These are phyloP conservation scores for Vireo griseus DNA, from an alignment of 2,797 vertebrate genomes.

Conservation along the genomic window DNA sequence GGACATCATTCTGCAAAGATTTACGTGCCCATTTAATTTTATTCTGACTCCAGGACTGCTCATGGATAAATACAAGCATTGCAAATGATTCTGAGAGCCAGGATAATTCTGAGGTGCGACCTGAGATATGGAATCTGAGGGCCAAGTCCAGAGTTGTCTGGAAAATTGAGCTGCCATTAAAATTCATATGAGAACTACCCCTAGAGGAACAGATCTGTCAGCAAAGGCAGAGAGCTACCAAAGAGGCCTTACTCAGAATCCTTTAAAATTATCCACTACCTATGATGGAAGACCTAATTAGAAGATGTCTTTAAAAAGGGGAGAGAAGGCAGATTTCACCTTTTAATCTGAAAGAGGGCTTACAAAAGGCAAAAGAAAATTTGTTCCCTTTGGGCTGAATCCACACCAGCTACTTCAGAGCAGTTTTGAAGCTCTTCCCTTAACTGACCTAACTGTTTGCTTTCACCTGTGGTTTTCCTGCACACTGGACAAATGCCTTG, in stretches of 20 bases:
- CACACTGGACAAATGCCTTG: background rate
- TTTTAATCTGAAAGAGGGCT: rapidly evolving
- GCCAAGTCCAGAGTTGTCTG: background rate
- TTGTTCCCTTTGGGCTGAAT: background rate
- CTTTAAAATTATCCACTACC: background rate
- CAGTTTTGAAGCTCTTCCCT: background rate
- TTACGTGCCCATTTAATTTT: background rate
- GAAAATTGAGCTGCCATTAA: background rate
- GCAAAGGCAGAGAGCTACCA: background rate
- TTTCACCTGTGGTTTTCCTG: background rate
- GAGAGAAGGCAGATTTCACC: background rate
- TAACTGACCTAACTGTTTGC: background rate
- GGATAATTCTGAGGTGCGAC: background rate
- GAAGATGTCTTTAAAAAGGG: background rate
- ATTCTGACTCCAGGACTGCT: background rate
- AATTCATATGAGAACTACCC: background rate
- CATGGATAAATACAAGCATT: background rate
- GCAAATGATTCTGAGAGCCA: background rate
- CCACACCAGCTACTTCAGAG: background rate
- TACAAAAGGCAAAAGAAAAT: background rate
- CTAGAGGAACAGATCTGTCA: background rate
- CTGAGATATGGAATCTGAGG: background rate
- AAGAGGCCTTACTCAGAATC: background rate
- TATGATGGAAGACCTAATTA: background rate
- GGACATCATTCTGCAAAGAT: background rate